Evolutionary conservation across 2,888 invertebrate genomes (phyloP), one percentile per base, ranked within the genome.

Genomic region (Cryptophagus acutangulus): DNA sequence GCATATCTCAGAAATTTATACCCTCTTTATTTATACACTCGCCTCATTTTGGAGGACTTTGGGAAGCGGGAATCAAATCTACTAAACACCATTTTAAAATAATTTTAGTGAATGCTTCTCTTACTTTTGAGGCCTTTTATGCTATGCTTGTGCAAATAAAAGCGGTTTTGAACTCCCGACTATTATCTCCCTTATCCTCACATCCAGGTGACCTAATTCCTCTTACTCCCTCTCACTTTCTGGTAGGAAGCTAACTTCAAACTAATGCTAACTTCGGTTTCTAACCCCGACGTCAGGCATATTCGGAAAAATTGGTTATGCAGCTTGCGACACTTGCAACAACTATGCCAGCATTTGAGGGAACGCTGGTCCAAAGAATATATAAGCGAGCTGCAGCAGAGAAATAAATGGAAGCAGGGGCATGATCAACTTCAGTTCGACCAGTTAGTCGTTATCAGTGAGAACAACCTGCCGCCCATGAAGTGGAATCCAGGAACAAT

Each of bases 91-190:
- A 56, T 36, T 17, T 61, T 8, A 38, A 41, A 8, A 41, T 54
- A 16, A 37, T 55, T 1, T 38, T 56, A 3, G 53, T 55, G 1
- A 38, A 45, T 10, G 3, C 36, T 2, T 31, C 29, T 3, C 30
- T 60, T 3, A 61, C 46, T 1, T 55, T 41, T 29, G 57, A 62
- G 40, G 55, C 62, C 26, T 48, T 56, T 17, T n/a, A 40, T 3
- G 61, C 58, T 1, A n/a, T 58, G 4, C 17, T 53, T 1, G 34
- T 28, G 4, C 55, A 55, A 33, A 50, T 59, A 8, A 57, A 61
- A 38, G 55, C 54, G 0, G 43, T 50, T 16, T 38, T 57, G 2
- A 61, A 61, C 35, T 61, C 54, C 1, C 33, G 59, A 15, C 61
- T 57, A 2, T 25, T 62, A 1, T 37, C 18, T n/a, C 43, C 54